Evolutionary conservation across 2,888 invertebrate species (phyloP).

Genomic region (Himalopsyche anomala): DNA sequence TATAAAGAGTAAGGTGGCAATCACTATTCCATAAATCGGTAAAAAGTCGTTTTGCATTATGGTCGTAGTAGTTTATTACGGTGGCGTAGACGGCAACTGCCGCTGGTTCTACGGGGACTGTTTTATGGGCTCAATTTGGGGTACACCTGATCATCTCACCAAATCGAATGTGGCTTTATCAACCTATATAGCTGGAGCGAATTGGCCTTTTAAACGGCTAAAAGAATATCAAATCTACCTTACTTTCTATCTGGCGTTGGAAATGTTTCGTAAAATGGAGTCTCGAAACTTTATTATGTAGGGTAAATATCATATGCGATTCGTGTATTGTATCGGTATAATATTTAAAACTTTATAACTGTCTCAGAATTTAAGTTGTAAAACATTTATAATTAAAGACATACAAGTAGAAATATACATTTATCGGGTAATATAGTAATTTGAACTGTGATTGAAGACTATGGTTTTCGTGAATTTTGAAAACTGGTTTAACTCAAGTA

Average conservation of each 20-base stretch:
- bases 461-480: no score
- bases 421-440: no score
- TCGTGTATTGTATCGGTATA: no score
- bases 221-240: conserved; percentile 2
- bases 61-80: conserved; percentile 2
- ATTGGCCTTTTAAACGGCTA: conserved; percentile 12
- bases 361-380: no score
- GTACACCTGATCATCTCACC: conserved; percentile 31
- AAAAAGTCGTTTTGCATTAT: conserved; percentile 7
- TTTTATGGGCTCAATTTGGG: conserved; percentile 42
- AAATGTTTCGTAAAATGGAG: neutral
- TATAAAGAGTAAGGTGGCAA: neutral
- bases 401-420: no score
- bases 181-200: neutral
- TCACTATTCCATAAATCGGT: conserved; percentile 16
- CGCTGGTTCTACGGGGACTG: conserved; percentile 28
- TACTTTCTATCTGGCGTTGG: neutral
- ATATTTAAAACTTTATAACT: no score
- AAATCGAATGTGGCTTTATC: conserved; percentile 41
- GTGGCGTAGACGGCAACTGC: conserved; percentile 20
- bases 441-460: no score
- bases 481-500: no score
- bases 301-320: no score
- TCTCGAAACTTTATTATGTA: no score
- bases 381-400: no score